These are phyloP conservation scores for Falcaria lacertinaria DNA, from an alignment of 2,888 invertebrate species.

Conservation along the genomic window DNA sequence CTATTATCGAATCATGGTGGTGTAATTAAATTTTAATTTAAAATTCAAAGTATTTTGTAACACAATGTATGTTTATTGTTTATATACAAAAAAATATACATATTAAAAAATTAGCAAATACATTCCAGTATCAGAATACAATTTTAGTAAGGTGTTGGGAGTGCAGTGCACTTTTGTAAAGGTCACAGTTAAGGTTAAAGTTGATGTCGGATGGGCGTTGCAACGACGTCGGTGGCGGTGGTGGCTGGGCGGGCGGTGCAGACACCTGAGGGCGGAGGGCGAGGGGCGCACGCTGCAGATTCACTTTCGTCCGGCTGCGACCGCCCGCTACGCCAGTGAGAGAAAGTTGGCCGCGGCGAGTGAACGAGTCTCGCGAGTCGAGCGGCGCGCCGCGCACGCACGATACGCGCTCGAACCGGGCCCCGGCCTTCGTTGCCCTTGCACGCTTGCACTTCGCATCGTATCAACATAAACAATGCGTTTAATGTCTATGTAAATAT, in stretches of 20 bases:
- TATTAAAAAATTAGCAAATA: too few relatives aligned
- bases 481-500: constrained; percentile 38
- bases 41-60: too few relatives aligned
- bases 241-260: constrained; percentile 53
- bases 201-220: constrained; percentile 65
- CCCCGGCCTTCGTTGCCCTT: constrained; percentile 29
- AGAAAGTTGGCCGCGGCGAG: constrained; percentile 78
- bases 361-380: constrained; percentile 74
- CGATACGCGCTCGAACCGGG: constrained; percentile 48
- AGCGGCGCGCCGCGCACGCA: constrained; percentile 68
- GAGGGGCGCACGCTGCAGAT: constrained; percentile 68
- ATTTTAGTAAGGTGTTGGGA: constrained; percentile 24
- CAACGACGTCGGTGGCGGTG: constrained; percentile 40
- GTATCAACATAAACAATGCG: constrained; percentile 43
- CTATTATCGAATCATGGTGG: too few relatives aligned
- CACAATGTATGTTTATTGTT: too few relatives aligned
- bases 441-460: constrained; percentile 46
- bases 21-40: too few relatives aligned
- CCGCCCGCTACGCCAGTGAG: constrained; percentile 75
- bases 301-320: constrained; percentile 77
- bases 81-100: too few relatives aligned
- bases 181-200: constrained; percentile 78
- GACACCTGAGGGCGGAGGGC: constrained; percentile 49
- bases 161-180: constrained; percentile 70
- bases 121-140: constrained; percentile 5